Conservation (phyloP, 2,113 vertebrate species). For the chimpanzee (Pan troglodytes) region DNA sequence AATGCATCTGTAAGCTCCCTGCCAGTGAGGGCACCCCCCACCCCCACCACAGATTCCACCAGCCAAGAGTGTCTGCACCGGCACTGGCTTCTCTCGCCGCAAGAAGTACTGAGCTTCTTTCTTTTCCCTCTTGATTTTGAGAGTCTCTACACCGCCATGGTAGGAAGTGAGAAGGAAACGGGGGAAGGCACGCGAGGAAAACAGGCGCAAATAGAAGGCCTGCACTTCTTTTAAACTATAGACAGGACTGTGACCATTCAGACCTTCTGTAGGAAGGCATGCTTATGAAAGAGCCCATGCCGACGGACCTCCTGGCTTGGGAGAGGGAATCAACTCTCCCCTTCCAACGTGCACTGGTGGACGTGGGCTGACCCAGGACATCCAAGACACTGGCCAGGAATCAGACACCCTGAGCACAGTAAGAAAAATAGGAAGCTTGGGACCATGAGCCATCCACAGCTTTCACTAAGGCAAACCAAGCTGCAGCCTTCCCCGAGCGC, state of each 20-base stretch:
- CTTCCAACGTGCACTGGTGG: rapidly evolving
- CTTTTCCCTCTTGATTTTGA: neutral
- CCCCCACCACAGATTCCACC: neutral
- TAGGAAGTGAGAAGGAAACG: neutral
- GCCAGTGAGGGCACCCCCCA: neutral
- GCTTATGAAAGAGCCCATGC: neutral
- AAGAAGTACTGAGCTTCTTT: neutral
- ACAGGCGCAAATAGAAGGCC: rapidly evolving
- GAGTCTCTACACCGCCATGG: neutral
- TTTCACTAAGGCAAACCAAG: neutral
- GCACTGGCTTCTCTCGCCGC: neutral
- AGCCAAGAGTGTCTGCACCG: rapidly evolving
- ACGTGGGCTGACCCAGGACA: neutral
- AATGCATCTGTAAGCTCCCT: rapidly evolving
- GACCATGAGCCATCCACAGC: neutral
- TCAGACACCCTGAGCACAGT: neutral
- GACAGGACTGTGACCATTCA: neutral
- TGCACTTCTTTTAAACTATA: neutral
- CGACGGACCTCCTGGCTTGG: too few species aligned
- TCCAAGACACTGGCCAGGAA: neutral
- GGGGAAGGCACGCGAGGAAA: rapidly evolving
- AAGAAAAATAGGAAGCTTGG: neutral
- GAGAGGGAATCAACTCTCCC: neutral
- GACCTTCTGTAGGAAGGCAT: neutral
- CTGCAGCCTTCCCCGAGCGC: neutral